Percentiles rank a stretch among this genome's conserved stretches.
phyloP scores from a whole-genome alignment of 2,888 invertebrate genomes.

The Drosophila infuscata region DNA sequence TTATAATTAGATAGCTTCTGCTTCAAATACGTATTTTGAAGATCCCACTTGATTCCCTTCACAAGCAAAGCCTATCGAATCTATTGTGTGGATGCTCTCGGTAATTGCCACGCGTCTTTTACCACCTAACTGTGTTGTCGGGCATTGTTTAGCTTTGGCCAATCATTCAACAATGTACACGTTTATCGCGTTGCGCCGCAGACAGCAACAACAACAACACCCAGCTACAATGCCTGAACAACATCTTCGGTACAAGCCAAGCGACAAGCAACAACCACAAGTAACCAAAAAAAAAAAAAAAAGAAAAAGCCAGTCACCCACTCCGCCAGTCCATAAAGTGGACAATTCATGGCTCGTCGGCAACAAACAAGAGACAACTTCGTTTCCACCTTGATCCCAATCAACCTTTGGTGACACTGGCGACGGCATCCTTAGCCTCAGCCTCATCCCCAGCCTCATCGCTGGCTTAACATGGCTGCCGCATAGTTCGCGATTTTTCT shows the following conservation, averaged over 20 bases:
- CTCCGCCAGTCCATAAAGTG: constrained; percentile 62
- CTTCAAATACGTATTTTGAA: neutral
- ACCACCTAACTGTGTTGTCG: neutral
- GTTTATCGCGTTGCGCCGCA: constrained; percentile 39
- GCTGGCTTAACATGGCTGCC: constrained; percentile 50
- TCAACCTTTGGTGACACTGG: constrained; percentile 78
- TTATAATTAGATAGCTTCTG: no score
- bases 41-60: neutral
- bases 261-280: constrained; percentile 10
- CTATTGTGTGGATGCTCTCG: neutral
- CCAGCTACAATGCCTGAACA: neutral
- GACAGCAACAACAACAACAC: constrained; percentile 18
- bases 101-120: constrained; percentile 3
- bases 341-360: constrained; percentile 72
- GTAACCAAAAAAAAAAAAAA: constrained; percentile 3
- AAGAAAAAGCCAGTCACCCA: constrained; percentile 52
- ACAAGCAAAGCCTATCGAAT: neutral
- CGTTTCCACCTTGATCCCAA: constrained; percentile 81
- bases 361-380: constrained; percentile 69
- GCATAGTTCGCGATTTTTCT: constrained; percentile 52
- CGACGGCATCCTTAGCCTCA: constrained; percentile 40
- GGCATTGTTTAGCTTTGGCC: constrained; percentile 12
- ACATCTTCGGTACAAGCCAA: constrained; percentile 23
- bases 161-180: constrained; percentile 39
- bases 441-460: constrained; percentile 9